These are phyloP conservation scores for Vanacampus margaritifer DNA, from an alignment of 2,113 vertebrate genomes.

Conservation along the genomic window DNA sequence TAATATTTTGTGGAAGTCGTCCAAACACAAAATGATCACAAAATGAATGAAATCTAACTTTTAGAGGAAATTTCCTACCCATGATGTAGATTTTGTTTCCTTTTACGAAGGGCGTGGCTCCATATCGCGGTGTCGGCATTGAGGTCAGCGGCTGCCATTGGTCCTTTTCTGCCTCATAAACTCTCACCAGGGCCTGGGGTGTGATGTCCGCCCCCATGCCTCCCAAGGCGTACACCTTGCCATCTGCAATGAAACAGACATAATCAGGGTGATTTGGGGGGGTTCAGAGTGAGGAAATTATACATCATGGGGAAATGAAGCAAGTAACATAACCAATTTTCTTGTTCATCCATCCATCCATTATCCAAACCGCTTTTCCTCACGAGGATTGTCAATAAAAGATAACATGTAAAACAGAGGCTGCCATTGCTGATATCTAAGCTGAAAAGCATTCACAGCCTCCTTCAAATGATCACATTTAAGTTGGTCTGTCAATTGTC, in stretches of 20 bases:
- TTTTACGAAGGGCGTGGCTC: conserved; percentile 83
- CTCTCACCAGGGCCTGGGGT: conserved; percentile 86
- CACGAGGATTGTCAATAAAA: no score
- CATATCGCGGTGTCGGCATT: conserved; percentile 95
- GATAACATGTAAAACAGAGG: no score
- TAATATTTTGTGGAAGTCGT: not conserved
- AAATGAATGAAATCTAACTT: no score
- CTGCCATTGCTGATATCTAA: no score
- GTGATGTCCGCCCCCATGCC: conserved; percentile 92
- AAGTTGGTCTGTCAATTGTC: no score
- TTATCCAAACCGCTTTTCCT: no score
- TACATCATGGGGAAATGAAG: conserved; percentile 17
- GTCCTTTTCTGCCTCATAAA: conserved; percentile 86
- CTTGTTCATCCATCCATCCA: no score
- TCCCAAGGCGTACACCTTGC: conserved; percentile 85
- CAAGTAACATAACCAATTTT: conserved; percentile 7
- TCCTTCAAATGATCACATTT: no score
- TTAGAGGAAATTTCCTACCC: conserved; percentile 36
- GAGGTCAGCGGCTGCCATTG: conserved; percentile 86
- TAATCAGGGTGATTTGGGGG: not conserved
- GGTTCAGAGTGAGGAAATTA: not conserved
- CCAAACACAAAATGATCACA: no score
- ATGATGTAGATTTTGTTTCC: conserved; percentile 88
- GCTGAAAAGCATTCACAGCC: no score
- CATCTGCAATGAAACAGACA: conserved; percentile 72